Conservation (phyloP, 2,888 invertebrate genomes). For the Biston betularia region DNA sequence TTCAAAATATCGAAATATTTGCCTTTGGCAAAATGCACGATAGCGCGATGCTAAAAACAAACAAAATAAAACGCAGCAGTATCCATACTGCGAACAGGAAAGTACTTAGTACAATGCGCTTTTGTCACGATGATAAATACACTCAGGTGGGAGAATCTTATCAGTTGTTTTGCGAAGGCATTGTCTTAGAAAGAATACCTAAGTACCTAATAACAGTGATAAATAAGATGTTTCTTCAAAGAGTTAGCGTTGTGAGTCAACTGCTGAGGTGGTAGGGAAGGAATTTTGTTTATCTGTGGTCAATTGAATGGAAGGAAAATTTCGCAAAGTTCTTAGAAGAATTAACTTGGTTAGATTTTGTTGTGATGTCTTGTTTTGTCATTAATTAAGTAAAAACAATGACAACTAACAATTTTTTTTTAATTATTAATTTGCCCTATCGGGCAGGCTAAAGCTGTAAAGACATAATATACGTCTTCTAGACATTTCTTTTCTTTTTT, state of each 20-base stretch:
- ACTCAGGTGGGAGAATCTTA: constrained; percentile 23
- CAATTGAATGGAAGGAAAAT: constrained; percentile 16
- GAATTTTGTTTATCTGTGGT: constrained; percentile 19
- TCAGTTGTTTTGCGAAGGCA: constrained; percentile 23
- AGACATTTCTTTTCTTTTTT: too few relatives aligned
- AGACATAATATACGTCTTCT: too few relatives aligned
- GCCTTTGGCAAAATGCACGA: too few relatives aligned
- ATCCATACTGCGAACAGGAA: constrained; percentile 17
- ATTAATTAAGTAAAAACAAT: too few relatives aligned
- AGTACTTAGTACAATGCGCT: constrained; percentile 3
- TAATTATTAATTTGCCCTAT: too few relatives aligned
- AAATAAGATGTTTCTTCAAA: constrained; percentile 18
- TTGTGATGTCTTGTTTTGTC: too few relatives aligned
- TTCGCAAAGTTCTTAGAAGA: neutral
- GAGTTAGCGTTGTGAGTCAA: constrained; percentile 19
- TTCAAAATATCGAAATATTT: too few relatives aligned
- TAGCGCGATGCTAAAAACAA: neutral
- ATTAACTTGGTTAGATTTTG: neutral
- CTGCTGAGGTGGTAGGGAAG: constrained; percentile 1
- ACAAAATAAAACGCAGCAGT: neutral
- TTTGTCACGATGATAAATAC: constrained; percentile 27
- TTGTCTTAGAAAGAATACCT: constrained; percentile 26
- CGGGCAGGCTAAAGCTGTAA: too few relatives aligned
- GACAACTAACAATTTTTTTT: too few relatives aligned
- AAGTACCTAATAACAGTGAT: constrained; percentile 9